A percentile compares a stretch with the other conserved stretches of the same genome.
phyloP scores from a whole-genome alignment of 2,797 vertebrate species.

The Danio albolineatus region DNA sequence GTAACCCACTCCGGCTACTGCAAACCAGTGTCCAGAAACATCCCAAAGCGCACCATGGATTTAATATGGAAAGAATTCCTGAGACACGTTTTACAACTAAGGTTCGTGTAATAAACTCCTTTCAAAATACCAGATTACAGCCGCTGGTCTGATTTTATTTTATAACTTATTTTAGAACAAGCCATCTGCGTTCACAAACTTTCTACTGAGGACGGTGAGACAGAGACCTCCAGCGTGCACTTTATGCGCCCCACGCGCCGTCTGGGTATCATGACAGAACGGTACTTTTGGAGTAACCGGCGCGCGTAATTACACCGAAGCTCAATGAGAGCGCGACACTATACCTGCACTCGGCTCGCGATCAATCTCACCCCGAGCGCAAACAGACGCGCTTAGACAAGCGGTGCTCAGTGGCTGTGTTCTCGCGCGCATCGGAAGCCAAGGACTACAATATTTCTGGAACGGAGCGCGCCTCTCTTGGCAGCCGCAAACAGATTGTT shows the following conservation, averaged over 20 bases:
- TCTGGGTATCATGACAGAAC: slow-evolving; percentile 5
- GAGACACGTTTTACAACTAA: neutral
- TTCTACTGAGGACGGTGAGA: slow-evolving; percentile 42
- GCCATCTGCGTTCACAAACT: slow-evolving; percentile 40
- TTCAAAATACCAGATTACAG: neutral
- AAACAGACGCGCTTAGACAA: slow-evolving; percentile 54
- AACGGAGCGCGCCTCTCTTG: slow-evolving; percentile 28
- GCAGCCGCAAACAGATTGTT: slow-evolving; percentile 34
- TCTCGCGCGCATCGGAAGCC: slow-evolving; percentile 53
- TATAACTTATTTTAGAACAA: slow-evolving; percentile 36
- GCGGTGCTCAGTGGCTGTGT: slow-evolving; percentile 53
- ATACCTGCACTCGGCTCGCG: slow-evolving; percentile 19
- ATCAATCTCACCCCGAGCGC: neutral
- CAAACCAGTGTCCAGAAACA: slow-evolving; percentile 17
- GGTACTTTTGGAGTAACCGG: slow-evolving; percentile 54
- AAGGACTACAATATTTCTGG: slow-evolving; percentile 49
- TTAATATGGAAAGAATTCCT: slow-evolving; percentile 31
- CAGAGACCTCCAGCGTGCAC: slow-evolving; percentile 23
- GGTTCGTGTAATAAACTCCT: neutral
- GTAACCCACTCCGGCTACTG: slow-evolving; percentile 21
- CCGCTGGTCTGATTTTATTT: neutral
- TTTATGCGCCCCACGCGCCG: neutral
- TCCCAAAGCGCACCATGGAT: slow-evolving; percentile 7
- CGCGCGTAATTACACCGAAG: slow-evolving; percentile 68
- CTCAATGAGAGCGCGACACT: slow-evolving; percentile 62